Evolutionary conservation across 2,888 invertebrate species (phyloP).

Genomic region (Cephonodes hylas): DNA sequence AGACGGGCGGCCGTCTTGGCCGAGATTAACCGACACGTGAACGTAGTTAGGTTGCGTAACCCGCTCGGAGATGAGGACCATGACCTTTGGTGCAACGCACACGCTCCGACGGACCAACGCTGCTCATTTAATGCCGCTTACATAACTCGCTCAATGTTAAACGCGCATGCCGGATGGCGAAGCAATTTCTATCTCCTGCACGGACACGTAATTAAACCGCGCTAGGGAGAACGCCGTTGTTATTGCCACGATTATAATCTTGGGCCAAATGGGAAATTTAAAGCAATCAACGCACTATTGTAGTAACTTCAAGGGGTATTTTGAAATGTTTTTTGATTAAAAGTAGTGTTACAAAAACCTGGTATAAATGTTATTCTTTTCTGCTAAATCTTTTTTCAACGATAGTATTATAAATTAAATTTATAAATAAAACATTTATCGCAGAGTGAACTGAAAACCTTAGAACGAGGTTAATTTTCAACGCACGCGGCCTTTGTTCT

Average conservation of each 20-base stretch:
- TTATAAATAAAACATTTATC: neutral
- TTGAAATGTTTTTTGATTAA: too few relatives aligned
- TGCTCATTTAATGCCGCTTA: conserved; percentile 30
- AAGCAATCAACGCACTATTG: too few relatives aligned
- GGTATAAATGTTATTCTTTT: neutral
- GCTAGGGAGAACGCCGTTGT: neutral
- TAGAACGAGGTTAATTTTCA: neutral
- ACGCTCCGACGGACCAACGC: conserved; percentile 22
- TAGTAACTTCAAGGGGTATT: too few relatives aligned
- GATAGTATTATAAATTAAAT: neutral
- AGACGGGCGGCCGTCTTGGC: neutral
- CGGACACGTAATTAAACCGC: conserved; percentile 2
- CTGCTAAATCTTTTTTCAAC: neutral
- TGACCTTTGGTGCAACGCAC: conserved; percentile 51
- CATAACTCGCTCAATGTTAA: conserved; percentile 27
- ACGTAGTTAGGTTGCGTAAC: conserved; percentile 41
- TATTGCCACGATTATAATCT: neutral
- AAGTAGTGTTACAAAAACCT: too few relatives aligned
- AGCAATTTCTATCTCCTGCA: neutral
- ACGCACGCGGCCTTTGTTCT: neutral
- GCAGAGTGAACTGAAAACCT: neutral
- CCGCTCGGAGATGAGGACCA: conserved; percentile 31
- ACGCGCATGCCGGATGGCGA: neutral
- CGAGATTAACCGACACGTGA: conserved; percentile 2
- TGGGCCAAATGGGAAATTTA: neutral